Evolutionary conservation across 2,797 vertebrate species (phyloP).

Genomic region (Bufotes viridis): DNA sequence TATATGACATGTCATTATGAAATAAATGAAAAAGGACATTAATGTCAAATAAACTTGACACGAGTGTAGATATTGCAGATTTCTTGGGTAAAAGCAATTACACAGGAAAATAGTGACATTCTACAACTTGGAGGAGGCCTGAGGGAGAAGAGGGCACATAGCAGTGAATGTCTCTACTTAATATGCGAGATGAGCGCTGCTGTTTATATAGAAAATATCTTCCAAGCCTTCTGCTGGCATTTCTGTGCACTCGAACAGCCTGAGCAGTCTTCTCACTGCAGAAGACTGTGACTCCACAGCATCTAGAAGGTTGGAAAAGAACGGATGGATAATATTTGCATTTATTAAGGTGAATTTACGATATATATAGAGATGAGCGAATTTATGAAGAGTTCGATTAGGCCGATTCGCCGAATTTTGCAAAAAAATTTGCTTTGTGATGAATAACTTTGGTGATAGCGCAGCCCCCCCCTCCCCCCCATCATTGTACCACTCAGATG

Average conservation of each 20-base stretch:
- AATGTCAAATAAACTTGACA: conserved; percentile 32
- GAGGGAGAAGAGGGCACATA: conserved; percentile 23
- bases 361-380: not conserved
- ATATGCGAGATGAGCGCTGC: conserved; percentile 37
- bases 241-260: not conserved
- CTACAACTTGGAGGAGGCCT: conserved; percentile 22
- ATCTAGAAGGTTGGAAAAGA: not conserved
- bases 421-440: no score
- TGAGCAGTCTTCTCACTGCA: conserved; percentile 3
- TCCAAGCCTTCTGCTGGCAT: not conserved
- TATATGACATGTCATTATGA: not conserved
- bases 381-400: no score
- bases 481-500: no score
- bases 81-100: conserved; percentile 54
- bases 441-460: no score
- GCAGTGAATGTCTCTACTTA: conserved; percentile 46
- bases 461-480: no score
- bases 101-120: conserved; percentile 34
- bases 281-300: not conserved
- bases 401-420: no score
- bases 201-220: conserved; percentile 27
- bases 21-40: conserved; percentile 7
- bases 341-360: not conserved
- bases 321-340: not conserved
- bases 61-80: conserved; percentile 46